Percentiles rank a stretch among this genome's conserved stretches.
These are phyloP conservation scores for Mareca penelope DNA, from an alignment of 2,797 vertebrate genomes.

Conservation along the genomic window DNA sequence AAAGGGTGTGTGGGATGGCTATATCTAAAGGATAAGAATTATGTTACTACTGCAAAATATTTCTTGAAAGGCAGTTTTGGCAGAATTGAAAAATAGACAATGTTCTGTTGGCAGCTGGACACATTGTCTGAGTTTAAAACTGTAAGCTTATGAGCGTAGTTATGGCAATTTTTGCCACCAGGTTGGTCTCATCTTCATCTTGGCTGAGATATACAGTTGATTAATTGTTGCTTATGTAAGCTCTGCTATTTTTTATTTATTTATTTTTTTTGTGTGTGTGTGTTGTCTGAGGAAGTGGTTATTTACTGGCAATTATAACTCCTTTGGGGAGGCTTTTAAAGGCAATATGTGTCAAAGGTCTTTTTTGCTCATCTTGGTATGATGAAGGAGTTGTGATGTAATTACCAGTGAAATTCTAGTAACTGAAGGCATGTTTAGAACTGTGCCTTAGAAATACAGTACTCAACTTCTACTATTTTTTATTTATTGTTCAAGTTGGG, in stretches of 20 bases:
- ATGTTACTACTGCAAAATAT: background rate
- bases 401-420: background rate
- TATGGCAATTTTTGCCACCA: background rate
- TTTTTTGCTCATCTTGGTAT: background rate
- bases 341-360: slow-evolving; percentile 10
- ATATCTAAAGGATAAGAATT: background rate
- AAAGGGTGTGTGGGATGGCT: background rate
- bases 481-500: background rate
- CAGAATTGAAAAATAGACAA: background rate
- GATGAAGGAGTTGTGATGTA: background rate
- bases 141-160: background rate
- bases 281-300: background rate
- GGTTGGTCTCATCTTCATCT: background rate
- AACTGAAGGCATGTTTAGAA: background rate
- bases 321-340: background rate
- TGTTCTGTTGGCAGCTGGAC: background rate
- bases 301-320: background rate
- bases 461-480: background rate
- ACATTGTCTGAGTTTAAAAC: background rate
- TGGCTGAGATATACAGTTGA: background rate
- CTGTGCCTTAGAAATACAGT: background rate
- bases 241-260: background rate
- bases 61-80: background rate
- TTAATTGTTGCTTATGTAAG: slow-evolving; percentile 22
- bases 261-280: too few relatives aligned